Percentiles rank a stretch among this genome's conserved stretches.
phyloP scores from a whole-genome alignment of 2,113 vertebrate genomes.

The Syrmaticus mikado region DNA sequence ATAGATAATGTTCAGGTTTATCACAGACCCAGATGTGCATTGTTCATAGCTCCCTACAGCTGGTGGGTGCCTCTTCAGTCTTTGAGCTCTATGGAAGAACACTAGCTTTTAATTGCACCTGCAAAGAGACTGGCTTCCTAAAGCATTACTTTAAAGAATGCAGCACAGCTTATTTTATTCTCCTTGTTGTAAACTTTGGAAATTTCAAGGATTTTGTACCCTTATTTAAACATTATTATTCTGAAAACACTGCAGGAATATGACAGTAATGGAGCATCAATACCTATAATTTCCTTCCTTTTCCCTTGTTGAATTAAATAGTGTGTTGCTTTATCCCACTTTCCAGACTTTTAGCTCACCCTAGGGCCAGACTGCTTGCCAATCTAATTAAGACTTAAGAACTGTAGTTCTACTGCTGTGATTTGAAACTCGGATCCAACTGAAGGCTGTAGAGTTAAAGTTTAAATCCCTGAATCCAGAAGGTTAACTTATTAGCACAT shows the following conservation, averaged over 20 bases:
- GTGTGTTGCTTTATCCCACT: not conserved
- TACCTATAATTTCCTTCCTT: not conserved
- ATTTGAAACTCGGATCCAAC: constrained; percentile 57
- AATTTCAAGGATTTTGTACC: not conserved
- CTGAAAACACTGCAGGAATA: constrained; percentile 16
- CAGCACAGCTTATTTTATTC: not conserved
- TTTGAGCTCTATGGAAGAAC: not conserved
- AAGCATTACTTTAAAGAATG: not conserved
- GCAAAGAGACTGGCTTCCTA: not conserved
- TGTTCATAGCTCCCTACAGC: not conserved
- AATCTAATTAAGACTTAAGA: constrained; percentile 74
- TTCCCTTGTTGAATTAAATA: constrained; percentile 7
- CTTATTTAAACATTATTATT: not conserved
- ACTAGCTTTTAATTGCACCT: not conserved
- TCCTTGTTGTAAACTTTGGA: not conserved
- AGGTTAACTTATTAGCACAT: constrained; percentile 64
- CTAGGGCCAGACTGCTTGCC: constrained; percentile 1
- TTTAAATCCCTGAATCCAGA: constrained; percentile 59
- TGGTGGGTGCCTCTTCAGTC: not conserved
- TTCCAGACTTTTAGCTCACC: constrained; percentile 31
- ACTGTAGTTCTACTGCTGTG: not conserved
- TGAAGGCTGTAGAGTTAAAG: constrained; percentile 58
- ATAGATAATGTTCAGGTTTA: not conserved
- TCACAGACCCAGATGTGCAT: not conserved
- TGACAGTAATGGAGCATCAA: not conserved